These are phyloP conservation scores for Sylvietta virens DNA, from an alignment of 2,113 vertebrate genomes.

Conservation along the genomic window DNA sequence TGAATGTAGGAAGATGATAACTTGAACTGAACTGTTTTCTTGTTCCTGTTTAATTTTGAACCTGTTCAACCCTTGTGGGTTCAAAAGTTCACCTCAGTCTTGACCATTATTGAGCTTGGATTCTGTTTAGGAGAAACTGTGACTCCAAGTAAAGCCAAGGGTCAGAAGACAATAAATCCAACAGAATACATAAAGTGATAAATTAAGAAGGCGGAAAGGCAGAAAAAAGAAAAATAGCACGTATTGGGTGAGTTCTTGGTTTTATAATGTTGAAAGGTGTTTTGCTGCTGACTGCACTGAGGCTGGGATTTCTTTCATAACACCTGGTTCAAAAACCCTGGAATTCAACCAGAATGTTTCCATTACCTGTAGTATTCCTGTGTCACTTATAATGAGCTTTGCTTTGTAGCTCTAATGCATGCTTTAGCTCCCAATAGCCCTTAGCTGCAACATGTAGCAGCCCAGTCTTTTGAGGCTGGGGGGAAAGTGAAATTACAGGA, in stretches of 20 bases:
- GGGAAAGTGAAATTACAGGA: background rate
- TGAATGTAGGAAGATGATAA: background rate
- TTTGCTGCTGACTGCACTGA: background rate
- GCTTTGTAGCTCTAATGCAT: background rate
- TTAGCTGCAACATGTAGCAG: background rate
- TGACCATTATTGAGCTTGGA: conserved; percentile 47
- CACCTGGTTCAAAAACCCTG: background rate
- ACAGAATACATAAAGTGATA: conserved; percentile 34
- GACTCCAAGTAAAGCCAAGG: background rate
- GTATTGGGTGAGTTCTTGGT: background rate
- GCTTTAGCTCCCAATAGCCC: background rate
- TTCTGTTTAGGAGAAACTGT: background rate
- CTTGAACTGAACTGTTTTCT: background rate
- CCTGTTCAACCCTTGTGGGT: background rate
- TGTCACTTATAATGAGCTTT: background rate
- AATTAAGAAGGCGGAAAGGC: background rate
- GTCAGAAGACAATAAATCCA: conserved; percentile 50
- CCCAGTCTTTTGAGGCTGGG: background rate
- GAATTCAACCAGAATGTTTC: background rate
- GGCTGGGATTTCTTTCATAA: background rate
- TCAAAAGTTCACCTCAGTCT: conserved; percentile 26
- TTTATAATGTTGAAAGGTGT: background rate
- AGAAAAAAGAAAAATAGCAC: background rate
- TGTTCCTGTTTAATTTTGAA: conserved; percentile 35
- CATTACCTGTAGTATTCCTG: background rate